Evolutionary conservation across 2,888 invertebrate species (phyloP).

Genomic region (Germaria angustata): DNA sequence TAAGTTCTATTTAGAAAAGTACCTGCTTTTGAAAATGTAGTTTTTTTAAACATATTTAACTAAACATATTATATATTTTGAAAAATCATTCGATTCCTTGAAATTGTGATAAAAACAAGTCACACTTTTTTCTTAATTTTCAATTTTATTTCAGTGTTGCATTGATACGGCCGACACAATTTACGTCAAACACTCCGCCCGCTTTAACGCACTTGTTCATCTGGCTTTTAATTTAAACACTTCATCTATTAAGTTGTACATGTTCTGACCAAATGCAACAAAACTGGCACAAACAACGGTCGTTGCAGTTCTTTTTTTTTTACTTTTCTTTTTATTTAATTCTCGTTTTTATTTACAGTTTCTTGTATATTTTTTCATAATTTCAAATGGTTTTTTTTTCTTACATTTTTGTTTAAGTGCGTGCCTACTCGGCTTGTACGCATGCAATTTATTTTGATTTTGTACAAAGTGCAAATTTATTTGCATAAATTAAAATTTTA

Average conservation of each 20-base stretch:
- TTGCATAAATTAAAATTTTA: constrained; percentile 74
- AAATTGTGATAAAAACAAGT: constrained; percentile 10
- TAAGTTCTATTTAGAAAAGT: no score
- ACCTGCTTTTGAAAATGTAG: background rate
- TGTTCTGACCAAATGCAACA: constrained; percentile 26
- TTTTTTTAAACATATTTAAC: no score
- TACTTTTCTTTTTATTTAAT: constrained; percentile 44
- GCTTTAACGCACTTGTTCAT: constrained; percentile 63
- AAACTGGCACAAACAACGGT: constrained; percentile 68
- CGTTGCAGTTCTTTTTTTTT: constrained; percentile 1
- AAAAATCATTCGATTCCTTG: background rate
- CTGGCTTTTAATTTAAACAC: constrained; percentile 54
- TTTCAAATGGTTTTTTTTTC: background rate
- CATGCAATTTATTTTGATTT: constrained; percentile 57
- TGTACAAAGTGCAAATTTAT: constrained; percentile 76
- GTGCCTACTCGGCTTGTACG: constrained; percentile 1
- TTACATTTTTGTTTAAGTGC: constrained; percentile 35
- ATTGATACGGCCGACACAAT: background rate
- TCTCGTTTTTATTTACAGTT: constrained; percentile 41
- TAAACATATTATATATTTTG: no score
- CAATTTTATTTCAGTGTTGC: background rate
- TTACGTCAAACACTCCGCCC: constrained; percentile 48
- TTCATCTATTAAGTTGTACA: constrained; percentile 34
- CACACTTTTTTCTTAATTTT: background rate
- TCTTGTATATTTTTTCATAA: constrained; percentile 25